Conservation (phyloP, 2,113 vertebrate genomes). For the Cricetomys ansorgei region DNA sequence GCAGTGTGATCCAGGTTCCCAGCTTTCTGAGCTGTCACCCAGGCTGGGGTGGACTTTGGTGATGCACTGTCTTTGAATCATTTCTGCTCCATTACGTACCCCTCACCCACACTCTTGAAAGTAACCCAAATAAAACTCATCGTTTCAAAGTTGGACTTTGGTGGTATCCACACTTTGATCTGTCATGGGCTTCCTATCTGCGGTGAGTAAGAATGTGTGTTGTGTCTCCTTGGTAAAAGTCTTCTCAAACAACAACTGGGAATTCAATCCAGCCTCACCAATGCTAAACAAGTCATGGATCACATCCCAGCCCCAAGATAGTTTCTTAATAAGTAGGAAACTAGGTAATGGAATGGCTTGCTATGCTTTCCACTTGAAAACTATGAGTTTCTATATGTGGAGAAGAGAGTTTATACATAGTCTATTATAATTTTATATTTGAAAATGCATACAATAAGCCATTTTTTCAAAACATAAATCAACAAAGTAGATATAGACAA, state of each 20-base stretch:
- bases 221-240: neutral
- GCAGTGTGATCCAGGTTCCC: neutral
- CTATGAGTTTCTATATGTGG: neutral
- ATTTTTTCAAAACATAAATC: neutral
- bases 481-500: conserved; percentile 23
- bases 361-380: neutral
- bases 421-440: neutral
- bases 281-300: neutral
- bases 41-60: neutral
- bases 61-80: neutral
- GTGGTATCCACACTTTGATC: no score
- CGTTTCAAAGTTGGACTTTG: neutral
- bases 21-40: neutral
- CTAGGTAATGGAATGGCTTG: neutral
- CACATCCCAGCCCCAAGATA: neutral
- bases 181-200: neutral
- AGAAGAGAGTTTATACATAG: neutral
- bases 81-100: neutral
- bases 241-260: neutral
- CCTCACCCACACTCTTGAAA: neutral
- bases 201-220: neutral
- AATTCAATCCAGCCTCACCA: neutral
- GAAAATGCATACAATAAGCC: neutral
- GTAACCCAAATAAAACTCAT: neutral
- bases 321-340: neutral